A percentile compares a stretch with the other conserved stretches of the same genome.
Conservation (phyloP, 2,888 invertebrate genomes). For the Mesorhabditis spiculigera region DNA sequence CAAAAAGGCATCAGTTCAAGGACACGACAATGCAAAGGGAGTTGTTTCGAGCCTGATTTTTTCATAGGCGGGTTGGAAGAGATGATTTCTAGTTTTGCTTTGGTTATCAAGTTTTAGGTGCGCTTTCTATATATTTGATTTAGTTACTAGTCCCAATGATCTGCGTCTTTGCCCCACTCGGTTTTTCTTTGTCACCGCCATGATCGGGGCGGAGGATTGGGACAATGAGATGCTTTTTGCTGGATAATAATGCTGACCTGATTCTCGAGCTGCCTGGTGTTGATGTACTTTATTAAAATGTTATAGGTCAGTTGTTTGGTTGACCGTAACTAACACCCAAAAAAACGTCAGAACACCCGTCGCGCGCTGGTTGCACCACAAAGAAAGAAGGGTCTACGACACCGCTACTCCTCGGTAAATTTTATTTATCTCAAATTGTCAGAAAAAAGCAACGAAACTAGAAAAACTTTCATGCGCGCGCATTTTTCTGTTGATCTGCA, state of each 20-base stretch:
- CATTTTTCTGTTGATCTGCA: too few relatives aligned
- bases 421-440: too few relatives aligned
- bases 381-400: too few relatives aligned
- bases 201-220: background rate
- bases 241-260: background rate
- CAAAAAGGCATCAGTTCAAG: background rate
- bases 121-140: background rate
- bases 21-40: background rate
- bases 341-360: too few relatives aligned
- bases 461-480: too few relatives aligned
- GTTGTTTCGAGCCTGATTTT: background rate
- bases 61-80: background rate
- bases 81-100: too few relatives aligned
- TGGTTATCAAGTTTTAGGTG: background rate
- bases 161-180: background rate
- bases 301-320: background rate
- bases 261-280: background rate
- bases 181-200: background rate
- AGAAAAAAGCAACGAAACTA: too few relatives aligned
- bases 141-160: background rate
- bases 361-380: too few relatives aligned
- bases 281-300: constrained; percentile 1
- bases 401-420: too few relatives aligned
- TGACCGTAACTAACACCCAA: too few relatives aligned
- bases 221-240: background rate